phyloP scores from a whole-genome alignment of 2,888 invertebrate species.

The Athetis lepigone region DNA sequence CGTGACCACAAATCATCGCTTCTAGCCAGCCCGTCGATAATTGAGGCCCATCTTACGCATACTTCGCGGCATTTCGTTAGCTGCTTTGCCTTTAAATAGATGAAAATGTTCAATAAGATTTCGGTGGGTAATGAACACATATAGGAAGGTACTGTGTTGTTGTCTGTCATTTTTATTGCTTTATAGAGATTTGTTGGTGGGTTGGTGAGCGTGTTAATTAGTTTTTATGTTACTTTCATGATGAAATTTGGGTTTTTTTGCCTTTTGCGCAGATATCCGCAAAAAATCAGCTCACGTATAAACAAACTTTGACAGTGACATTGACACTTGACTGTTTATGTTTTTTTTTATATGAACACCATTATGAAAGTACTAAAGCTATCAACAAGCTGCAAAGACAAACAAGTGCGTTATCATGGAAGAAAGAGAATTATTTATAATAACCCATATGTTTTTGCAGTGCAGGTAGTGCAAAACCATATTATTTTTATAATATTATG shows the following conservation, averaged over 20 bases:
- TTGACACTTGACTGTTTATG: not conserved
- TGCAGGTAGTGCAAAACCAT: too few relatives aligned
- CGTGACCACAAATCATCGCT: constrained; percentile 74
- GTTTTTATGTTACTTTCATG: constrained; percentile 44
- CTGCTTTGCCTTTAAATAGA: constrained; percentile 71
- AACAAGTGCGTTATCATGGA: too few relatives aligned
- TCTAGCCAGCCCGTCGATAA: constrained; percentile 73
- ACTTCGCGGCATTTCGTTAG: constrained; percentile 76
- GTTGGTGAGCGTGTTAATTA: not conserved
- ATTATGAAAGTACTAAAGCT: too few relatives aligned
- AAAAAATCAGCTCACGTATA: constrained; percentile 17
- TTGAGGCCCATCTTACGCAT: constrained; percentile 74
- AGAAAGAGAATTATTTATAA: too few relatives aligned
- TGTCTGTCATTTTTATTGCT: constrained; percentile 43
- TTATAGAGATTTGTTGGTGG: constrained; percentile 7
- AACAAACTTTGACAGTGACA: constrained; percentile 29
- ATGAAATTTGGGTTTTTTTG: constrained; percentile 26
- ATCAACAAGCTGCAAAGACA: too few relatives aligned
- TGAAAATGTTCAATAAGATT: constrained; percentile 74
- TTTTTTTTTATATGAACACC: too few relatives aligned
- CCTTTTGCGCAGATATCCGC: constrained; percentile 20
- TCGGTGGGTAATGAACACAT: constrained; percentile 73
- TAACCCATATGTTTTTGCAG: too few relatives aligned
- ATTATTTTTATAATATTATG: too few relatives aligned
- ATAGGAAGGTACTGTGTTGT: constrained; percentile 16